A percentile compares a stretch with the other conserved stretches of the same genome.
Evolutionary conservation across 2,888 invertebrate species (phyloP).

Genomic region (Scaptomyza polygonia): DNA sequence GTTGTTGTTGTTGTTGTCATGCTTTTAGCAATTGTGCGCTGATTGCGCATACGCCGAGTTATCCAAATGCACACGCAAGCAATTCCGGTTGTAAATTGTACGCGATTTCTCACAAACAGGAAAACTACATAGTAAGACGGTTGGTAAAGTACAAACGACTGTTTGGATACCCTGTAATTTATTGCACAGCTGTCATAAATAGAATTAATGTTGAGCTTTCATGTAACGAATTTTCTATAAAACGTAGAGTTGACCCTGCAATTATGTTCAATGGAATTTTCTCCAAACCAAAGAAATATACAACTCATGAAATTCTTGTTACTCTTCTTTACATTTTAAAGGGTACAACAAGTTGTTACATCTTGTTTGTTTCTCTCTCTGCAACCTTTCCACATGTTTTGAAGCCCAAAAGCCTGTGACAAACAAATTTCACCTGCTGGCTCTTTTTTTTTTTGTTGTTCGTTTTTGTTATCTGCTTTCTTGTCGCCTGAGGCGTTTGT

Average conservation of each 20-base stretch:
- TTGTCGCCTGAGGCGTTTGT: conserved; percentile 54
- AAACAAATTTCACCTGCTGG: conserved; percentile 66
- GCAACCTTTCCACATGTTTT: conserved; percentile 50
- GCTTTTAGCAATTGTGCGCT: conserved; percentile 73
- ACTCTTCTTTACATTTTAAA: neutral
- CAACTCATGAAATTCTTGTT: too few relatives aligned
- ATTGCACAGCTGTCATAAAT: too few relatives aligned
- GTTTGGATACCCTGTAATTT: conserved; percentile 1
- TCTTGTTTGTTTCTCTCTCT: conserved; percentile 13
- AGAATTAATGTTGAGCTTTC: too few relatives aligned
- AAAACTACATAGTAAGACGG: conserved; percentile 24
- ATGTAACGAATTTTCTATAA: too few relatives aligned
- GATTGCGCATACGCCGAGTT: conserved; percentile 74
- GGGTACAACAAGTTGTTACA: neutral
- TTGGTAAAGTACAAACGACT: conserved; percentile 7
- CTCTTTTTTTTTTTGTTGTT: conserved; percentile 43
- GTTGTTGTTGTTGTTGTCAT: conserved; percentile 41
- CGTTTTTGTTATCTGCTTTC: conserved; percentile 40
- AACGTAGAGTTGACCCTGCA: too few relatives aligned
- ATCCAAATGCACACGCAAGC: conserved; percentile 73
- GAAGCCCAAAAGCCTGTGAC: conserved; percentile 56
- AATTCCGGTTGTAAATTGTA: conserved; percentile 75
- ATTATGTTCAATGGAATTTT: too few relatives aligned
- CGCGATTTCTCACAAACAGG: conserved; percentile 64
- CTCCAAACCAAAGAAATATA: too few relatives aligned